These are phyloP conservation scores for Bradypodion ventrale DNA, from an alignment of 2,797 vertebrate genomes.

Conservation along the genomic window DNA sequence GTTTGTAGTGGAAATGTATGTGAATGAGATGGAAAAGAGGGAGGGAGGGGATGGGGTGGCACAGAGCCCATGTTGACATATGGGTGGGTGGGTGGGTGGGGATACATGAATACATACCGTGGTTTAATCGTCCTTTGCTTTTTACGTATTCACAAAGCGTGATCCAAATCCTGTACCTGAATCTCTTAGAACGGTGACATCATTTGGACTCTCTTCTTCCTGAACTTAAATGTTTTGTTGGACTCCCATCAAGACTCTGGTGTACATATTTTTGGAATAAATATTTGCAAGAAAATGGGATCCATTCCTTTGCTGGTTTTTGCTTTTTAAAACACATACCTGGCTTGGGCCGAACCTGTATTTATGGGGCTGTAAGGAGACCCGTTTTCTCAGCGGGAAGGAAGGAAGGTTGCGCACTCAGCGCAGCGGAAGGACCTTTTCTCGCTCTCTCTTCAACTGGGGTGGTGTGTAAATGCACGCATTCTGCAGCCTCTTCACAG, in stretches of 20 bases:
- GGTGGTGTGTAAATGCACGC: no score
- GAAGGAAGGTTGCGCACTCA: no score
- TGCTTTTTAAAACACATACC: no score
- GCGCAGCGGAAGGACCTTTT: no score
- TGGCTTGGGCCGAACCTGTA: no score
- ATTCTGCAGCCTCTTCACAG: no score
- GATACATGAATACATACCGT: conserved; percentile 65
- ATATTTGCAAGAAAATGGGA: conserved; percentile 80
- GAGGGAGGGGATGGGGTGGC: background rate
- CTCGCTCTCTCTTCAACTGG: no score
- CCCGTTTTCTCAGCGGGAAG: no score
- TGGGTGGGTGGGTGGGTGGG: no score
- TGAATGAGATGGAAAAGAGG: conserved; percentile 49
- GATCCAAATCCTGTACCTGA: conserved; percentile 70
- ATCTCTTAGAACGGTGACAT: conserved; percentile 74
- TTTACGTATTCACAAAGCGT: conserved; percentile 66
- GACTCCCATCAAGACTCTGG: conserved; percentile 71
- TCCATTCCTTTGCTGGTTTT: conserved; percentile 53
- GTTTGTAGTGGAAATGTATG: conserved; percentile 65
- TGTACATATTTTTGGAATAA: conserved; percentile 83
- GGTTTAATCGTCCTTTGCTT: conserved; percentile 71
- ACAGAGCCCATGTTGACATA: conserved; percentile 52
- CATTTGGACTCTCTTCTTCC: conserved; percentile 73
- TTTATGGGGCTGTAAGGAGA: no score
- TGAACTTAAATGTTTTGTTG: conserved; percentile 76